Evolutionary conservation across 2,888 invertebrate genomes (phyloP).

Genomic region (Andrena haemorrhoa): DNA sequence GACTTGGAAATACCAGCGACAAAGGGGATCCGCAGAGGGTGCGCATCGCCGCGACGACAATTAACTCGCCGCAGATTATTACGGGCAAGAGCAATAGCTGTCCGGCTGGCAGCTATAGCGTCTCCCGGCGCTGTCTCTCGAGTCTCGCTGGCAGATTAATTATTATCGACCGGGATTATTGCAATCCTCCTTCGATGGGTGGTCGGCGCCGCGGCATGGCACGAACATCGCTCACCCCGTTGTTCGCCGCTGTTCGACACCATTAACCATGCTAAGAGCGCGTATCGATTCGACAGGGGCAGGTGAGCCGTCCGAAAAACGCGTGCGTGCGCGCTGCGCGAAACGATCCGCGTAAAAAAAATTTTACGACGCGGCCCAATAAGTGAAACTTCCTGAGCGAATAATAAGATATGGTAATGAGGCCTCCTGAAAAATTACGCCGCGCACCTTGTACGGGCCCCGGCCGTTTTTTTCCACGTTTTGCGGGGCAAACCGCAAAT

Average conservation of each 20-base stretch:
- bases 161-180: constrained; percentile 73
- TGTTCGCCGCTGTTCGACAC: constrained; percentile 59
- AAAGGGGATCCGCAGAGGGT: constrained; percentile 26
- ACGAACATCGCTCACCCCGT: constrained; percentile 60
- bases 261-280: constrained; percentile 40
- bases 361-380: constrained; percentile 39
- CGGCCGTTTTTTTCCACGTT: not conserved
- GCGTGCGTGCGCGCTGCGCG: constrained; percentile 31
- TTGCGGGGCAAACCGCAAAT: constrained; percentile 19
- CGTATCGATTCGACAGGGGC: constrained; percentile 47
- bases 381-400: constrained; percentile 41
- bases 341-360: constrained; percentile 29
- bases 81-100: constrained; percentile 65
- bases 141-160: constrained; percentile 71
- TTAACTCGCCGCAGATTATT: constrained; percentile 70
- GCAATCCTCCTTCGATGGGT: constrained; percentile 63
- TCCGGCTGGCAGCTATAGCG: constrained; percentile 48
- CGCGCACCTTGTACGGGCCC: constrained; percentile 18
- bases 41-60: constrained; percentile 51
- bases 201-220: constrained; percentile 51
- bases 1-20: not conserved
- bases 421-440: constrained; percentile 20
- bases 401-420: constrained; percentile 59
- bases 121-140: constrained; percentile 61
- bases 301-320: constrained; percentile 36